Evolutionary conservation across 2,888 invertebrate species (phyloP), one percentile per base, ranked within the genome.

Genomic region (Tachina fera): DNA sequence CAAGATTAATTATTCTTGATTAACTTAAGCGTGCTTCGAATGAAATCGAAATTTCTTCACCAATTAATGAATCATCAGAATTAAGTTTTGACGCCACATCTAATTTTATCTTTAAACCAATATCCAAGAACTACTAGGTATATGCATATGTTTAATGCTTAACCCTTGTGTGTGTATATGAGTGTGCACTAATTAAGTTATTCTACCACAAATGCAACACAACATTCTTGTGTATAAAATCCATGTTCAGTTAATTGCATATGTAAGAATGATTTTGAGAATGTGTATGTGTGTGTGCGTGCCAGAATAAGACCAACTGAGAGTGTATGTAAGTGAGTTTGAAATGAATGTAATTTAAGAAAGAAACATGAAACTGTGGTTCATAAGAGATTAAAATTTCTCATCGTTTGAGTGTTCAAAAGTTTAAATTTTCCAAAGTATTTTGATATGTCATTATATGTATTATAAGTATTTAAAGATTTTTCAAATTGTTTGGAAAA

Each of bases 101-200:
- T 31, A 31, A 31, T 31, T 31, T 31, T 31, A 31, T 31, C 31
- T 6, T 31, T 5, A 31, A 31, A 31, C 1, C 0, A 31, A 31
- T 31, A 31, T 65, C 22, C 4, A n/a, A 51, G 39, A 72, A 63
- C 74, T 63, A 43, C 63, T 9, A 9, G 72, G 60, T 16, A n/a
- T 16, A 6, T n/a, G n/a, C n/a, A n/a, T n/a, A n/a, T n/a, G n/a
- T n/a, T 56, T 13, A 2, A 45, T 45, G 31, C 19, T 1, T 16
- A 13, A 22, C 10, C 31, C 6, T 10, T 75, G 10, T 16, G n/a
- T 67, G 10, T 68, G 4, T 83, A 53, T 68, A 8, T 45, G n/a
- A 68, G 41, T 83, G 58, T 70, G 31, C 31, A 61, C 82, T 82
- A 85, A 85, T 85, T 82, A 85, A 82, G 85, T 85, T 79, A 78